Conservation (phyloP, 2,797 vertebrate genomes). For the Otolemur crassicaudatus region DNA sequence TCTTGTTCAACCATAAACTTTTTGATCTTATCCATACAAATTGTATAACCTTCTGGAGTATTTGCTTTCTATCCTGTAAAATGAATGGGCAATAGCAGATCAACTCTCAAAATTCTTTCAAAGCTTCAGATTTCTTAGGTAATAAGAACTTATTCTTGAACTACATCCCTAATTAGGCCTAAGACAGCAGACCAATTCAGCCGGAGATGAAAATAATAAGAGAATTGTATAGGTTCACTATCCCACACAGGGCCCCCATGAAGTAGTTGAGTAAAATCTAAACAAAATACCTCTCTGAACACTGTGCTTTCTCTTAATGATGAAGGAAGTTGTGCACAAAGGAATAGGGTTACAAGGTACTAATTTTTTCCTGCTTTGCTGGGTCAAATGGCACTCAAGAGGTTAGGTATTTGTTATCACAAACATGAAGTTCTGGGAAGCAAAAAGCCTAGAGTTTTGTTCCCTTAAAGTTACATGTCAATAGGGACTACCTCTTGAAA, state of each 20-base stretch:
- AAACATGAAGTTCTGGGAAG: not conserved
- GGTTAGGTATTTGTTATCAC: slow-evolving; percentile 14
- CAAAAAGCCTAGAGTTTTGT: slow-evolving; percentile 21
- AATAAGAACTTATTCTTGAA: not conserved
- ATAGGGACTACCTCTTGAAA: slow-evolving; percentile 42
- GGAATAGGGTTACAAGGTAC: not conserved
- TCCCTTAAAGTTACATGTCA: slow-evolving; percentile 73
- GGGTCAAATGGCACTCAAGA: slow-evolving; percentile 43
- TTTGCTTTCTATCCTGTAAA: not conserved
- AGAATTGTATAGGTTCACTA: not conserved
- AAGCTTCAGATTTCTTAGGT: not conserved
- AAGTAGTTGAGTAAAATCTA: not conserved
- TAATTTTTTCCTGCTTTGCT: slow-evolving; percentile 31
- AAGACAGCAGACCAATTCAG: not conserved
- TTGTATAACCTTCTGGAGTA: not conserved
- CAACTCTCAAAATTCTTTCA: not conserved
- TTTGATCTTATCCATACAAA: not conserved
- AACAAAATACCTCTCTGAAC: not conserved
- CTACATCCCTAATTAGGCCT: not conserved
- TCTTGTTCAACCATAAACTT: not conserved
- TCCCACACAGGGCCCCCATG: not conserved
- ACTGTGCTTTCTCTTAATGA: slow-evolving; percentile 21
- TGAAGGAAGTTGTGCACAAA: not conserved
- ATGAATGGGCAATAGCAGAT: not conserved
- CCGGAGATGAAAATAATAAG: slow-evolving; percentile 33